Conservation (phyloP, 1,140 invertebrate genomes). For the Eurytemora carolleeae region DNA sequence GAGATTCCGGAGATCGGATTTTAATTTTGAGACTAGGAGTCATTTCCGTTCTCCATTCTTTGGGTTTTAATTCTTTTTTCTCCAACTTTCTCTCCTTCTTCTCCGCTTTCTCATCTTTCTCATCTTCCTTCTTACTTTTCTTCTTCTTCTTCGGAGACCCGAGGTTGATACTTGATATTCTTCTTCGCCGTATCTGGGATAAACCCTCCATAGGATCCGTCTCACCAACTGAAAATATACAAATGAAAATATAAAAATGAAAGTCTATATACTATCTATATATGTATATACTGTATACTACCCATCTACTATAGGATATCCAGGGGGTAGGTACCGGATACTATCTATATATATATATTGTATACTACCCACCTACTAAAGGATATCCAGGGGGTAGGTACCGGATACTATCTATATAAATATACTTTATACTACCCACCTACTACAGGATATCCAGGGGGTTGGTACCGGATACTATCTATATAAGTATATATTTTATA, state of each 20-base stretch:
- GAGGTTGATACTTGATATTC: not conserved
- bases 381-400: slow-evolving; percentile 76
- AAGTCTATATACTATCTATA: too few species aligned
- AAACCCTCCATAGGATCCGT: not conserved
- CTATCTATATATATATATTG: too few species aligned
- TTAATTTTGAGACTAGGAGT: not conserved
- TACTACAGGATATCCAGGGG: slow-evolving; percentile 71
- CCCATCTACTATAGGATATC: not conserved
- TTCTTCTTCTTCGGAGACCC: not conserved
- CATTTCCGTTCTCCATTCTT: not conserved
- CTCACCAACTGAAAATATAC: not conserved
- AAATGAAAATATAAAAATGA: too few species aligned
- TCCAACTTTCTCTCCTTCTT: not conserved
- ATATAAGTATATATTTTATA: too few species aligned
- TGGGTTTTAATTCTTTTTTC: too few species aligned
- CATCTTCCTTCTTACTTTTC: not conserved
- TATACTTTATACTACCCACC: slow-evolving; percentile 77
- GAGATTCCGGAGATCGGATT: not conserved
- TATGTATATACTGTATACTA: too few species aligned
- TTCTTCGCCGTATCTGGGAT: not conserved
- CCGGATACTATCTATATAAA: slow-evolving; percentile 68
- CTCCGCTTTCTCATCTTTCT: not conserved
- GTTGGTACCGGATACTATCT: not conserved
- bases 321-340: not conserved
- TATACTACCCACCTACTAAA: slow-evolving; percentile 24